These are phyloP conservation scores for Octopus sinensis DNA, from an alignment of 1,140 invertebrate genomes.

Conservation along the genomic window DNA sequence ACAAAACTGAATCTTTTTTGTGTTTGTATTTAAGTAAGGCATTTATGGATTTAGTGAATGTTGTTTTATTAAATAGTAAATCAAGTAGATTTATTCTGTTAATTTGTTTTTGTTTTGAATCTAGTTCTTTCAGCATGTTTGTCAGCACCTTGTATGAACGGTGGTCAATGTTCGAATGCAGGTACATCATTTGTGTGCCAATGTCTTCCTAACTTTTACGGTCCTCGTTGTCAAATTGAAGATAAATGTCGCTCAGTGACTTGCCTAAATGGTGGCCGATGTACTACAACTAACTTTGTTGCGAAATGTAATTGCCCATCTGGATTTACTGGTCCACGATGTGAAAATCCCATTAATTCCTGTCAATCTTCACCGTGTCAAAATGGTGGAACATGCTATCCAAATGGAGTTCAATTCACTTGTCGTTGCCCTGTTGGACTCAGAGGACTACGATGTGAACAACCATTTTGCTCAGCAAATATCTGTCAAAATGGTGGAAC, in stretches of 20 bases:
- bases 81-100: no score
- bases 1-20: no score
- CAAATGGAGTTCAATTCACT: slow-evolving; percentile 9
- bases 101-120: no score
- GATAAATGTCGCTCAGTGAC: not conserved
- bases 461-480: slow-evolving; percentile 8
- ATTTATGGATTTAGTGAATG: no score
- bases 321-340: slow-evolving; percentile 17
- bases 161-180: not conserved
- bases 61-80: no score
- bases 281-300: slow-evolving; percentile 5
- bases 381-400: slow-evolving; percentile 15
- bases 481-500: no score
- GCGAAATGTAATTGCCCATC: slow-evolving; percentile 13
- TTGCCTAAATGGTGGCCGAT: slow-evolving; percentile 15
- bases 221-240: slow-evolving; percentile 14
- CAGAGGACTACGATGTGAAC: slow-evolving; percentile 13
- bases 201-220: slow-evolving; percentile 10
- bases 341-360: slow-evolving; percentile 13
- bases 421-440: slow-evolving; percentile 15
- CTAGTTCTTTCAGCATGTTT: no score
- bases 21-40: no score
- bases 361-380: slow-evolving; percentile 17
- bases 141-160: not conserved
- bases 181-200: not conserved